A percentile compares a stretch with the other conserved stretches of the same genome.
Evolutionary conservation across 1,140 invertebrate species (phyloP).

Genomic region (Medauroidea extradentata): DNA sequence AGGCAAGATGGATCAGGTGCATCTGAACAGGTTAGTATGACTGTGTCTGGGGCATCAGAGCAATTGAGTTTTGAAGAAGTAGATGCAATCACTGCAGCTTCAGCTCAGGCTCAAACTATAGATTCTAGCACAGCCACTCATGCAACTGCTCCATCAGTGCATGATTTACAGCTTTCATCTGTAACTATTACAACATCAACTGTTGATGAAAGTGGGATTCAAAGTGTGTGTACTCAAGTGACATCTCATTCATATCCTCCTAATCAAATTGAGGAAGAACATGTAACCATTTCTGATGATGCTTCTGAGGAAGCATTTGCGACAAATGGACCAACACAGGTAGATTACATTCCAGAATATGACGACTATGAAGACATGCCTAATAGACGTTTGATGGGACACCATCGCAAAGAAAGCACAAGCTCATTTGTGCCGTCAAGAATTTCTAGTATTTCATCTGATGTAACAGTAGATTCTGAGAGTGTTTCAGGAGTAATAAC

Average conservation of each 20-base stretch:
- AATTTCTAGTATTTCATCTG: no score
- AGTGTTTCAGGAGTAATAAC: background rate
- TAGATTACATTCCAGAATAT: constrained; percentile 48
- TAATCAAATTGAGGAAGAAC: constrained; percentile 34
- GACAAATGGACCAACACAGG: constrained; percentile 51
- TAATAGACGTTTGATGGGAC: constrained; percentile 39
- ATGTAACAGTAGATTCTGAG: no score
- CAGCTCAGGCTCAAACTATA: constrained; percentile 4
- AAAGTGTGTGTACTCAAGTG: constrained; percentile 51
- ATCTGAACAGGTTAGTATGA: constrained; percentile 49
- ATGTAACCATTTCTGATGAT: constrained; percentile 2
- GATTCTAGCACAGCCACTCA: constrained; percentile 11
- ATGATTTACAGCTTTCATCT: constrained; percentile 39
- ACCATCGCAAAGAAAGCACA: constrained; percentile 52
- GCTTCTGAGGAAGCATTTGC: constrained; percentile 29
- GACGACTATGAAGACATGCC: constrained; percentile 42
- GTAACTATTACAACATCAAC: constrained; percentile 52
- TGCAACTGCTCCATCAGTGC: background rate
- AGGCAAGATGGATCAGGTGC: constrained; percentile 46
- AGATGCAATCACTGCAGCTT: background rate
- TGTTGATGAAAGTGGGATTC: constrained; percentile 44
- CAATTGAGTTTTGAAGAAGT: constrained; percentile 25
- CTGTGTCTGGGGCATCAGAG: constrained; percentile 34
- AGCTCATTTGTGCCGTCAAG: constrained; percentile 28
- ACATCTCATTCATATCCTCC: constrained; percentile 45